These are phyloP conservation scores for Mustela lutreola DNA, from an alignment of 2,113 vertebrate genomes.

Conservation along the genomic window DNA sequence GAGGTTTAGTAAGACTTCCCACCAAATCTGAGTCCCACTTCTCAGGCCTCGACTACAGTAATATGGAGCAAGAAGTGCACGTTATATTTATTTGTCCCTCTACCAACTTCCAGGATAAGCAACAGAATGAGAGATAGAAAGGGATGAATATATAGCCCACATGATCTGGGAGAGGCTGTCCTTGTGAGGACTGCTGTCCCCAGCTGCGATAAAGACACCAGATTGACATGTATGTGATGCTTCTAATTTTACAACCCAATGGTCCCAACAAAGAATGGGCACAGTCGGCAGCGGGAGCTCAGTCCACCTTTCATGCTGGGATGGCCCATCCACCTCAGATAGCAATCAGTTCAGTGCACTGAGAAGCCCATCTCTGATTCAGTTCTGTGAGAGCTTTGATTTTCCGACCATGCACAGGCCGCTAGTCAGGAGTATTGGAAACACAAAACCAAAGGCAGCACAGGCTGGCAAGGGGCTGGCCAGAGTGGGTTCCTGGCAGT, in stretches of 20 bases:
- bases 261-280: not conserved
- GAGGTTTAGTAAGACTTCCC: not conserved
- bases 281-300: not conserved
- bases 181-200: too few species aligned
- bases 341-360: not conserved
- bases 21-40: not conserved
- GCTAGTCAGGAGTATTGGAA: not conserved
- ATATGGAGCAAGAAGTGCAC: not conserved
- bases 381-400: not conserved
- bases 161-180: not conserved
- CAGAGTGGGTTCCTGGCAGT: not conserved
- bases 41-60: not conserved
- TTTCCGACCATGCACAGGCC: not conserved
- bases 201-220: not conserved
- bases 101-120: not conserved
- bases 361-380: conserved; percentile 10
- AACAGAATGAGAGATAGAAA: not conserved
- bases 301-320: not conserved
- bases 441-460: not conserved
- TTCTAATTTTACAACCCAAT: conserved; percentile 36
- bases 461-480: not conserved
- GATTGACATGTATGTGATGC: not conserved
- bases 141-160: not conserved
- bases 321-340: conserved; percentile 8
- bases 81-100: not conserved